Conservation (phyloP, 2,797 vertebrate genomes). For the Danionella dracula region DNA sequence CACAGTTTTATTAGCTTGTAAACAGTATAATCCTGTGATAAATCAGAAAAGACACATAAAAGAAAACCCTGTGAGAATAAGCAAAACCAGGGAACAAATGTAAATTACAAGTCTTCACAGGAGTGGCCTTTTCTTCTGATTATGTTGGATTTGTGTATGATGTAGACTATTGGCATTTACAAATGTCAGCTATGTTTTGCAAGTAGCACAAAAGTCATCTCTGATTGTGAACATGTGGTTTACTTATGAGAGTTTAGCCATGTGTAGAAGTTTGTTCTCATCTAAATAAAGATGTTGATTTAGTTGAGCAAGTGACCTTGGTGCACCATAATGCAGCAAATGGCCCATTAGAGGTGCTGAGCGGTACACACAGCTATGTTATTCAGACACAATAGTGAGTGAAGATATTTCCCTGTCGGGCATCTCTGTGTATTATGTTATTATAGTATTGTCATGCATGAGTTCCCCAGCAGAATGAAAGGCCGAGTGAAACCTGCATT, state of each 20-base stretch:
- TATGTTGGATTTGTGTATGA: neutral
- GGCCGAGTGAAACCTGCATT: neutral
- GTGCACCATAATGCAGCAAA: neutral
- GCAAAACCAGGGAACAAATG: neutral
- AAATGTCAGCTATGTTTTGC: constrained; percentile 10
- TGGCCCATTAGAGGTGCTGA: neutral
- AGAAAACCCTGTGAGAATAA: neutral
- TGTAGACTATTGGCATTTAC: neutral
- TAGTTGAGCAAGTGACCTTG: neutral
- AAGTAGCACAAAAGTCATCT: neutral
- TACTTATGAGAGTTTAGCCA: neutral
- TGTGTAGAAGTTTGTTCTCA: neutral
- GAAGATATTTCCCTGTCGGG: neutral
- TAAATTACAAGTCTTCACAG: neutral
- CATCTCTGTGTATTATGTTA: constrained; percentile 11
- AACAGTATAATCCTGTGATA: neutral
- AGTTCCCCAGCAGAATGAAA: constrained; percentile 2
- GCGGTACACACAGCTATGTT: neutral
- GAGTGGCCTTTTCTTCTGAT: neutral
- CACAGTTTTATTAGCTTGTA: too few species aligned
- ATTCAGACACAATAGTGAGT: neutral
- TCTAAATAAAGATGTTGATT: neutral
- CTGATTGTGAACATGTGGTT: neutral
- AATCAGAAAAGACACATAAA: neutral
- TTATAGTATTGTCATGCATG: constrained; percentile 11